Percentiles rank a stretch among this genome's conserved stretches.
Evolutionary conservation across 2,888 invertebrate genomes (phyloP).

Genomic region (Parelbella ahira): DNA sequence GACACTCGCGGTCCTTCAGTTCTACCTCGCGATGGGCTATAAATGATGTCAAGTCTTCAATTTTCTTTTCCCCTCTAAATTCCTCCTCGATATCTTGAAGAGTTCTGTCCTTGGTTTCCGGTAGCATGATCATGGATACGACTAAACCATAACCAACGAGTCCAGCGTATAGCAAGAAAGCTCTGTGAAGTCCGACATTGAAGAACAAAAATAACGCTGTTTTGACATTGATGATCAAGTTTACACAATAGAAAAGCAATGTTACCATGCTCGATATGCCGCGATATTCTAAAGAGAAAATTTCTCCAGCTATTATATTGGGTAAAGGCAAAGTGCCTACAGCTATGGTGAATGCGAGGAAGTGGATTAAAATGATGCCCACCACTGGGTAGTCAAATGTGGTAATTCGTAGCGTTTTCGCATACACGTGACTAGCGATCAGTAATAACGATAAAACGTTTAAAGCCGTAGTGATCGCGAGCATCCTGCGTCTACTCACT

Average conservation of each 20-base stretch:
- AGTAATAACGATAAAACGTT: slow-evolving; percentile 76
- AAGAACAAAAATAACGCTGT: slow-evolving; percentile 75
- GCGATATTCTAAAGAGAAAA: slow-evolving; percentile 80
- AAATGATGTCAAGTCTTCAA: slow-evolving; percentile 1
- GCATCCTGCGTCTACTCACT: slow-evolving; percentile 79
- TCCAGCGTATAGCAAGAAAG: slow-evolving; percentile 79
- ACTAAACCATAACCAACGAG: slow-evolving; percentile 70
- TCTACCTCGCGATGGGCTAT: background rate
- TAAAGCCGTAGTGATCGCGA: slow-evolving; percentile 78
- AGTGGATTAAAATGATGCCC: slow-evolving; percentile 65
- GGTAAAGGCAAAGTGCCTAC: slow-evolving; percentile 82
- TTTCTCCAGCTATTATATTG: slow-evolving; percentile 84
- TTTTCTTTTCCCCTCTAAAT: slow-evolving; percentile 47
- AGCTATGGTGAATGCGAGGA: slow-evolving; percentile 75
- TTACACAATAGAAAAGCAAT: slow-evolving; percentile 75
- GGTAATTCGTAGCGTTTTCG: slow-evolving; percentile 37
- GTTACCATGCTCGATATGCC: slow-evolving; percentile 82
- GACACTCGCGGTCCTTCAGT: no score
- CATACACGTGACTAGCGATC: slow-evolving; percentile 62
- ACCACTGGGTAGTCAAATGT: slow-evolving; percentile 53
- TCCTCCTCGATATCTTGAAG: slow-evolving; percentile 83
- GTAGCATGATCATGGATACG: slow-evolving; percentile 76
- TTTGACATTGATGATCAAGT: slow-evolving; percentile 83
- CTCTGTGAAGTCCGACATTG: slow-evolving; percentile 69
- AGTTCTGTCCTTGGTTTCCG: slow-evolving; percentile 83